Conservation (phyloP, 2,888 invertebrate species). For the Aradus depressus region DNA sequence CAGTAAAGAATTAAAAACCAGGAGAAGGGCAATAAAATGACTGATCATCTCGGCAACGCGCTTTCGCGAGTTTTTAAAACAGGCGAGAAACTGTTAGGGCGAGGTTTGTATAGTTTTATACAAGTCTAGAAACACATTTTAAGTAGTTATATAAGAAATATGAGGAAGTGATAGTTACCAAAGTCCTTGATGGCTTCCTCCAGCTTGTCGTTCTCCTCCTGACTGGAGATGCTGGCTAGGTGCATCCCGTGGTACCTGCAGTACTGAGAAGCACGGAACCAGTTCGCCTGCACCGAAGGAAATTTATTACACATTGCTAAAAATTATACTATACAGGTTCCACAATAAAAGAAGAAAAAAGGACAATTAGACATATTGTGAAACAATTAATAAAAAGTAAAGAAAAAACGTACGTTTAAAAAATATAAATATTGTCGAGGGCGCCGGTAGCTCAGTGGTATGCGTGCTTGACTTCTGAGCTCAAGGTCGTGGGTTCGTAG, state of each 20-base stretch:
- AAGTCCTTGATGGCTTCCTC: constrained; percentile 84
- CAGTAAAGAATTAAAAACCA: too few relatives aligned
- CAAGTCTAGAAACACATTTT: too few relatives aligned
- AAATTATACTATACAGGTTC: neutral
- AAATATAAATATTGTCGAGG: neutral
- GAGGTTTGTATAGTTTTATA: too few relatives aligned
- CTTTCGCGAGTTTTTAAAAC: too few relatives aligned
- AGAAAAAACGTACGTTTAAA: neutral
- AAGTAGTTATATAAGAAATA: too few relatives aligned
- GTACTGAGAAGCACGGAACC: constrained; percentile 84
- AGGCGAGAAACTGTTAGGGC: too few relatives aligned
- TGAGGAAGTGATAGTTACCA: constrained; percentile 53
- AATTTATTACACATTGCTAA: constrained; percentile 17
- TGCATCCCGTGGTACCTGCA: constrained; percentile 91
- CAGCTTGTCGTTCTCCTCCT: constrained; percentile 80
- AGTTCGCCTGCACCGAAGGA: constrained; percentile 76
- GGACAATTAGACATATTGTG: neutral
- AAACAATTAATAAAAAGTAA: neutral
- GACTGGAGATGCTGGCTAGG: constrained; percentile 76
- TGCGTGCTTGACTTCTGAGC: too few relatives aligned
- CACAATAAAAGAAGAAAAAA: neutral
- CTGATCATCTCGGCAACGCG: too few relatives aligned
- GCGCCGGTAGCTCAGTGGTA: too few relatives aligned
- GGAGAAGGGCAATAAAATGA: too few relatives aligned
- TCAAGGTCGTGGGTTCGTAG: too few relatives aligned